Evolutionary conservation across 2,888 invertebrate genomes (phyloP), one percentile per base, ranked within the genome.

Genomic region (Phania funesta): DNA sequence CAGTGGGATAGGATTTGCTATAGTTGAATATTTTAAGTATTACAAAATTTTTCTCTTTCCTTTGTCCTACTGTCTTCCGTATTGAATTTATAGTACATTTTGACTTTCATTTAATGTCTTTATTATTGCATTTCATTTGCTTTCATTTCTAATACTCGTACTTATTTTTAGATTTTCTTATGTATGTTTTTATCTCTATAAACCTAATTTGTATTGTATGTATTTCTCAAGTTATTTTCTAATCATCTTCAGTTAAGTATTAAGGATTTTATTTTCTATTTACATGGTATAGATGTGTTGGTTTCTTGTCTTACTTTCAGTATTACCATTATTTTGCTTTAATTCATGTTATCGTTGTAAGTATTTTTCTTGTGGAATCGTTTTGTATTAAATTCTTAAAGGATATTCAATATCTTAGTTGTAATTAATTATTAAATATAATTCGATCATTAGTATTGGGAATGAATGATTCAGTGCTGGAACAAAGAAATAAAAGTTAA

Each of bases 331-430:
- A 71, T 58, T 67, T 60, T 68, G 50, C 22, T 16, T 76, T 75
- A 32, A 68, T 44, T n/a, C 32, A 44, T 76, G 32, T 35, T 50
- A 60, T 67, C 71, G 32, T 22, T 70, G 35, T 38, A 18, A 46
- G 38, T 58, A 11, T 6, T n/a, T 44, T 20, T 22, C 29, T 67
- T 58, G 38, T 9, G 22, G 22, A 46, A 56, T 22, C 26, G 26
- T 41, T 70, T 32, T 52, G 62, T 73, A 79, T 79, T 79, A 67
- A 79, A 73, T 79, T 71, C 71, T 79, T 79, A 73, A 71, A 79
- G 65, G 78, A 65, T 73, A 73, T 73, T 44, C 44, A 65, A 60
- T 79, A 67, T 50, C 44, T 44, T 26, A n/a, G 41, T 24, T 48
- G 70, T 78, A 78, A 73, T 79, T 79, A 73, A 73, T 79, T 73